A percentile compares a stretch with the other conserved stretches of the same genome.
Conservation (phyloP, 2,888 invertebrate species). For the Cremastinae sp. region DNA sequence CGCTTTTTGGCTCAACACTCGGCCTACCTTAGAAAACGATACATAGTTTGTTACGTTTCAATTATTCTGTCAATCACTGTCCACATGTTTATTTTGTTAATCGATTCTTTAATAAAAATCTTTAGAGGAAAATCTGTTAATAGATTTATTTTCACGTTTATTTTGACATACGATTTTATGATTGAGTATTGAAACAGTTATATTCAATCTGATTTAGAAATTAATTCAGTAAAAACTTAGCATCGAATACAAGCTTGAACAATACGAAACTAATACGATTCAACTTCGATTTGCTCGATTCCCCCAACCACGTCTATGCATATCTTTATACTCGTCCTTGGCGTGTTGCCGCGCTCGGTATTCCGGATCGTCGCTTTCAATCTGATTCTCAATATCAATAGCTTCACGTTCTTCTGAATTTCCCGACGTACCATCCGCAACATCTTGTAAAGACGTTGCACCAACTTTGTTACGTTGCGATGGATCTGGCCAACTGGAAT, state of each 20-base stretch:
- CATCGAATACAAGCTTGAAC: too few species aligned
- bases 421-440: constrained; percentile 48
- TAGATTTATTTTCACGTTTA: too few species aligned
- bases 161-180: neutral
- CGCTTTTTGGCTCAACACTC: neutral
- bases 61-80: too few species aligned
- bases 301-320: constrained; percentile 92
- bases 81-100: too few species aligned
- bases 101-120: too few species aligned
- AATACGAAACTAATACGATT: constrained; percentile 52
- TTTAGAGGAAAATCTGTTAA: too few species aligned
- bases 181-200: neutral
- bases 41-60: too few species aligned
- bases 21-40: neutral
- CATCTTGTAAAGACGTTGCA: constrained; percentile 68
- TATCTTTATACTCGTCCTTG: constrained; percentile 94
- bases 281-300: constrained; percentile 91
- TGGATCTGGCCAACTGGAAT: constrained; percentile 73
- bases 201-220: too few species aligned
- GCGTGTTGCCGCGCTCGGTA: constrained; percentile 84
- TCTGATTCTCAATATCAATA: constrained; percentile 83
- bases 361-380: constrained; percentile 88
- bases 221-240: too few species aligned
- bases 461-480: constrained; percentile 66
- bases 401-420: constrained; percentile 82